Conservation (phyloP, 2,797 vertebrate genomes). For the Rhyacichthys aspro region DNA sequence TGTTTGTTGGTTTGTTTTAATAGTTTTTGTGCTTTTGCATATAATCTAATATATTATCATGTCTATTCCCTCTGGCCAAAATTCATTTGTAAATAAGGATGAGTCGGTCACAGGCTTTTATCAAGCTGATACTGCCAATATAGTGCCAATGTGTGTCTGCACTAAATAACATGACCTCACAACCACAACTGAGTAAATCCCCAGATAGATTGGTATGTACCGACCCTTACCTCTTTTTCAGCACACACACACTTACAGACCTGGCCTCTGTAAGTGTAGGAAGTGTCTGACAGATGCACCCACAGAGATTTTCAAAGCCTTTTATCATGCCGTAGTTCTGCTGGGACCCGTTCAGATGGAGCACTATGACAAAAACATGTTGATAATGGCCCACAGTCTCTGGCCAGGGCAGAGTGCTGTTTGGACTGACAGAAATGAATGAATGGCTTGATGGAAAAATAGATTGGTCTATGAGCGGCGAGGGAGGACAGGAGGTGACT, state of each 20-base stretch:
- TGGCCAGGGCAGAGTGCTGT: background rate
- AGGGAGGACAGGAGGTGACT: constrained; percentile 19
- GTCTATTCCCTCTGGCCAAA: no score
- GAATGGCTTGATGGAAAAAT: constrained; percentile 35
- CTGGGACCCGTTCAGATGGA: constrained; percentile 41
- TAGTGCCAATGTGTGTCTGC: no score
- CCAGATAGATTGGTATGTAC: background rate
- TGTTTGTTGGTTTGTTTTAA: no score
- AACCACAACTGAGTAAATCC: no score
- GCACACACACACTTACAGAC: background rate
- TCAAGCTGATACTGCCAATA: no score
- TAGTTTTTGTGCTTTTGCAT: no score
- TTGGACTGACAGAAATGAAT: constrained; percentile 8
- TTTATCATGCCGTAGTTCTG: constrained; percentile 45
- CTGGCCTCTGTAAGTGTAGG: no score
- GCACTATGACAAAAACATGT: constrained; percentile 37
- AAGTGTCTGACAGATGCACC: constrained; percentile 33
- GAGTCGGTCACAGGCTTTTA: no score
- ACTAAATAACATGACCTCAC: no score
- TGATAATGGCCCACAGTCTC: constrained; percentile 45
- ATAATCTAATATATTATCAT: no score
- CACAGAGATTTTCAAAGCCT: constrained; percentile 25
- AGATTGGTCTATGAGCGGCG: constrained; percentile 12
- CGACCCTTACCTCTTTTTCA: background rate
- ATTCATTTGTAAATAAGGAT: no score